phyloP scores from a whole-genome alignment of 2,113 vertebrate genomes.

The Amblyopsis rosae region DNA sequence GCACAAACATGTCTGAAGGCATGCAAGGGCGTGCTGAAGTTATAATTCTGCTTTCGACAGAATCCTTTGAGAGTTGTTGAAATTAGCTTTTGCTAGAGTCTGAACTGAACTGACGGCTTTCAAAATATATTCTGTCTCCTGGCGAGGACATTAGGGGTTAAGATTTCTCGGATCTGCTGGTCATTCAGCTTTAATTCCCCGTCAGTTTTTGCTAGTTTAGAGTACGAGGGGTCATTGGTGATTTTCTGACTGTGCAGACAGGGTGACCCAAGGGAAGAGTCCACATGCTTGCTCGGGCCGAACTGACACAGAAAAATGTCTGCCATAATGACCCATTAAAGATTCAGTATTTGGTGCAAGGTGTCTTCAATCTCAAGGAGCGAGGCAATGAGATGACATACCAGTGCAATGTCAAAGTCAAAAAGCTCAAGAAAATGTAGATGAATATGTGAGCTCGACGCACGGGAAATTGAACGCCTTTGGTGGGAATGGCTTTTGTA shows the following conservation, averaged over 20 bases:
- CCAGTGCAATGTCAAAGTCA: constrained; percentile 36
- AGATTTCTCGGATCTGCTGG: constrained; percentile 40
- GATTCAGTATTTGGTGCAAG: constrained; percentile 60
- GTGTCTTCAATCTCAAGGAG: constrained; percentile 40
- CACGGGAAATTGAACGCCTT: constrained; percentile 42
- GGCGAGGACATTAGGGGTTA: constrained; percentile 57
- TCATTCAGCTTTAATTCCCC: constrained; percentile 7
- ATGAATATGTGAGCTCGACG: constrained; percentile 2
- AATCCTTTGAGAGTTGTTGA: constrained; percentile 56
- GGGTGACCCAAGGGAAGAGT: constrained; percentile 56
- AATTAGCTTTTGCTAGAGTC: constrained; percentile 52
- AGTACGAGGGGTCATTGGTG: constrained; percentile 55
- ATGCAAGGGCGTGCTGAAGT: constrained; percentile 34
- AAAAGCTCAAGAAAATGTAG: constrained; percentile 43
- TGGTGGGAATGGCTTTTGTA: constrained; percentile 52
- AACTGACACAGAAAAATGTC: constrained; percentile 46
- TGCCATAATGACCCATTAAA: constrained; percentile 63
- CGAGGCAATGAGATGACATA: constrained; percentile 9
- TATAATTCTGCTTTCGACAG: constrained; percentile 31
- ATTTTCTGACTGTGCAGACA: constrained; percentile 50
- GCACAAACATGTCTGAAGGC: constrained; percentile 56
- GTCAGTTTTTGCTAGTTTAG: constrained; percentile 19
- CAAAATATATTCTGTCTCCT: constrained; percentile 44
- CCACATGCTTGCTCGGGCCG: constrained; percentile 66
- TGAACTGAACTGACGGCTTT: constrained; percentile 53